These are phyloP conservation scores for Phocoena phocoena DNA, from an alignment of 2,113 vertebrate genomes.

Conservation along the genomic window DNA sequence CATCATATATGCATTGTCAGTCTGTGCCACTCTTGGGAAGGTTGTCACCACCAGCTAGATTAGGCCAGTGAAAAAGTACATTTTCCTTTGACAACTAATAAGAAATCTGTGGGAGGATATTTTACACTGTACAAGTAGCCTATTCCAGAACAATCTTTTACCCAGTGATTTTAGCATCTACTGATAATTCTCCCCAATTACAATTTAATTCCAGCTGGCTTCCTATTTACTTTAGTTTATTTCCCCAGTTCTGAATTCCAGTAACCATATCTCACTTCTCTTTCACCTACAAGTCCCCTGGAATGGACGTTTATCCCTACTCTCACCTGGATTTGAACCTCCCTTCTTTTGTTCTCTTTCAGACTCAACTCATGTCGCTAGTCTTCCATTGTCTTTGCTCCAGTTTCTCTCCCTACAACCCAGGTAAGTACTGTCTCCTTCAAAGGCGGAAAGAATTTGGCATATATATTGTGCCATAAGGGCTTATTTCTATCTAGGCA, in stretches of 20 bases:
- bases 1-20: not conserved
- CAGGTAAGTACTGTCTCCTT: not conserved
- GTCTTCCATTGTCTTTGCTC: not conserved
- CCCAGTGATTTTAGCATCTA: not conserved
- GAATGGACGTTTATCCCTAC: not conserved
- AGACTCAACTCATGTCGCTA: not conserved
- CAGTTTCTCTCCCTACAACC: not conserved
- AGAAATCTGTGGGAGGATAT: not conserved
- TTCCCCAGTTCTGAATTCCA: not conserved
- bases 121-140: not conserved
- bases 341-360: not conserved
- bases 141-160: not conserved
- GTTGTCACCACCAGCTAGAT: not conserved
- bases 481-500: not conserved
- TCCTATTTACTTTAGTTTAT: not conserved
- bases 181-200: not conserved
- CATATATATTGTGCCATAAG: not conserved
- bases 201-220: not conserved
- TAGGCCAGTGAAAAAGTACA: not conserved
- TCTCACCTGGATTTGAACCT: not conserved
- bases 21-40: not conserved
- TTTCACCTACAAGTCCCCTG: not conserved
- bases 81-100: not conserved
- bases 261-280: not conserved
- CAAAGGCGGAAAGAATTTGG: not conserved